These are phyloP conservation scores for Tympanuchus pallidicinctus DNA, from an alignment of 2,113 vertebrate species.

Conservation along the genomic window DNA sequence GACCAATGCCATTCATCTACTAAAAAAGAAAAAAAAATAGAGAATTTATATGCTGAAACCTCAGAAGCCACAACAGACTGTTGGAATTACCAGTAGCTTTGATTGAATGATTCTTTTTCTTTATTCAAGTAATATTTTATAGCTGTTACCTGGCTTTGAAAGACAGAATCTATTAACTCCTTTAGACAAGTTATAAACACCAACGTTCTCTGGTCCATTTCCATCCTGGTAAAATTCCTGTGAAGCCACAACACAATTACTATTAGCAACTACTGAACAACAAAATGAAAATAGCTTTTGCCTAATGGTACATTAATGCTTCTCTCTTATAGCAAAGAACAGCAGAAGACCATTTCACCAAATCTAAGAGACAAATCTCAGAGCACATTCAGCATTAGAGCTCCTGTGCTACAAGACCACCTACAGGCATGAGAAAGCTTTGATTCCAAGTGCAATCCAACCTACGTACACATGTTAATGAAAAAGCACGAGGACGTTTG, in stretches of 20 bases:
- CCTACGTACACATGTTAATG: not conserved
- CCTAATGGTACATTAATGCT: not conserved
- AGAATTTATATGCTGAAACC: not conserved
- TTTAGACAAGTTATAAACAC: constrained; percentile 97
- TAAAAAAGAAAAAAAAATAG: not conserved
- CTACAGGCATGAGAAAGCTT: not conserved
- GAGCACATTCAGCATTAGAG: not conserved
- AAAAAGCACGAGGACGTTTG: not conserved
- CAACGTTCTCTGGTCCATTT: constrained; percentile 95
- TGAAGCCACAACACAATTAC: constrained; percentile 32
- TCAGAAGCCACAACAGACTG: not conserved
- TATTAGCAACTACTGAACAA: not conserved
- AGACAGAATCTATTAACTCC: constrained; percentile 98
- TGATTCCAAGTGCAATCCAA: not conserved
- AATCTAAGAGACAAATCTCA: not conserved
- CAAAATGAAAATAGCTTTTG: not conserved
- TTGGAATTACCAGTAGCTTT: not conserved
- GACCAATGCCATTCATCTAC: not conserved
- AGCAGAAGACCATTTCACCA: not conserved
- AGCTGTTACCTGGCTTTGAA: constrained; percentile 92
- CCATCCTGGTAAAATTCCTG: constrained; percentile 99
- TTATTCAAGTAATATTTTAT: not conserved
- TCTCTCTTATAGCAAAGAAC: not conserved
- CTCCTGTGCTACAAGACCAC: not conserved
- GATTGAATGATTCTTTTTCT: not conserved